A percentile compares a stretch with the other conserved stretches of the same genome.
These are phyloP conservation scores for Ictalurus punctatus DNA, from an alignment of 2,113 vertebrate genomes.

Conservation along the genomic window DNA sequence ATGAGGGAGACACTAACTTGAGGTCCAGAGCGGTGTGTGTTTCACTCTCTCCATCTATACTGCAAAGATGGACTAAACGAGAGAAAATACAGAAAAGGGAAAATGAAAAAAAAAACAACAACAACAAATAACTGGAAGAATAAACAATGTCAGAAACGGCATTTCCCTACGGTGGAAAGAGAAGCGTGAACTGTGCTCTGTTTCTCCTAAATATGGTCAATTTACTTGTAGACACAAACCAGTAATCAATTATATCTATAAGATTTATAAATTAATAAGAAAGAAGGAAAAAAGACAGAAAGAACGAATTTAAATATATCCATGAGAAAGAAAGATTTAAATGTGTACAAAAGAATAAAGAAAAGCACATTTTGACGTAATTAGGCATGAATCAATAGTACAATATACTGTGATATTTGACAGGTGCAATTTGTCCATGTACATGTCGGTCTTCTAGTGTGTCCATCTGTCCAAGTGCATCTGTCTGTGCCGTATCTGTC, in stretches of 20 bases:
- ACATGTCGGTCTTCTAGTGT: not conserved
- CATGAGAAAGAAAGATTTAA: not conserved
- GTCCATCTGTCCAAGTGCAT: not conserved
- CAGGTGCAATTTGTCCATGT: not conserved
- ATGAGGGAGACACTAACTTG: slow-evolving; percentile 81
- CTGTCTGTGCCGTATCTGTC: not conserved
- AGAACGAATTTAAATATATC: not conserved
- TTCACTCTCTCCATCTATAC: slow-evolving; percentile 85
- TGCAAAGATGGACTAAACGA: slow-evolving; percentile 86
- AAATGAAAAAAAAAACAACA: not conserved
- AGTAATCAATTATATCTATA: not conserved
- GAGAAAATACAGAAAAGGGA: slow-evolving; percentile 34
- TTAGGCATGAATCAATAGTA: not conserved
- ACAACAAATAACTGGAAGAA: not conserved
- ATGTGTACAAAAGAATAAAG: not conserved
- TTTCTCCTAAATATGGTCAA: not conserved
- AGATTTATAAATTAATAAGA: not conserved
- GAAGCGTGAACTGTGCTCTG: not conserved
- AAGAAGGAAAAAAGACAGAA: not conserved
- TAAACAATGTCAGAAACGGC: not conserved
- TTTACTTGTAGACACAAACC: not conserved
- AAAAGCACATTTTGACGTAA: not conserved
- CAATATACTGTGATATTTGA: not conserved
- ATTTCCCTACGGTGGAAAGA: not conserved
- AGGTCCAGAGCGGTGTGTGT: slow-evolving; percentile 89